Evolutionary conservation across 1,140 invertebrate species (phyloP).

Genomic region (Lordiphosa stackelbergi): DNA sequence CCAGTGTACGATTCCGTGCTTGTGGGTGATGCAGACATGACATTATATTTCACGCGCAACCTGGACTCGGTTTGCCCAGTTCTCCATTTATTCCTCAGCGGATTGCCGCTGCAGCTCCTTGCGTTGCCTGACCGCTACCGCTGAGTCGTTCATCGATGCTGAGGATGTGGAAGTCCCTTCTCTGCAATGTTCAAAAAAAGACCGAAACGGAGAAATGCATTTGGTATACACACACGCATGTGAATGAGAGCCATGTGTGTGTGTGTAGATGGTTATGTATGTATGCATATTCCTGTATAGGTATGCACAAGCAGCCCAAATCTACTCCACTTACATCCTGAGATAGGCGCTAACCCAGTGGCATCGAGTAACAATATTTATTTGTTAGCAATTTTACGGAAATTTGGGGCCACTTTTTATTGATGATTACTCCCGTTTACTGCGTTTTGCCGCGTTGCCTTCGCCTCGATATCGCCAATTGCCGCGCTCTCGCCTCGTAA

Average conservation of each 20-base stretch:
- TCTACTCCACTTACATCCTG: not conserved
- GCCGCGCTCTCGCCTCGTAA: slow-evolving; percentile 27
- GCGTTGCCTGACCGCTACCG: not conserved
- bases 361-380: not conserved
- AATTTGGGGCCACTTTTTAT: slow-evolving; percentile 4
- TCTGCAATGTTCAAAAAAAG: slow-evolving; percentile 45
- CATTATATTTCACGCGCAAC: slow-evolving; percentile 9
- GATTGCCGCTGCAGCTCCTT: slow-evolving; percentile 3
- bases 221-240: slow-evolving; percentile 50
- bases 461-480: slow-evolving; percentile 5
- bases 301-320: slow-evolving; percentile 1
- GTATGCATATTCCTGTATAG: slow-evolving; percentile 2
- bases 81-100: slow-evolving; percentile 3
- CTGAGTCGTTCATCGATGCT: not conserved
- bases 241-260: slow-evolving; percentile 11
- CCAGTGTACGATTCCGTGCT: slow-evolving; percentile 7
- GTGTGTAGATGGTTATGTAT: not conserved
- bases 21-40: slow-evolving; percentile 17
- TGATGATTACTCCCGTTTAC: slow-evolving; percentile 2
- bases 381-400: slow-evolving; percentile 3
- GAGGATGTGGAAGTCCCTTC: not conserved
- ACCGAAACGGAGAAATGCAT: slow-evolving; percentile 16
- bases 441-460: slow-evolving; percentile 14
- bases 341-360: not conserved
- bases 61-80: slow-evolving; percentile 1